Evolutionary conservation across 2,797 vertebrate genomes (phyloP), one percentile per base, ranked within the genome.

Genomic region (Manis javanica): DNA sequence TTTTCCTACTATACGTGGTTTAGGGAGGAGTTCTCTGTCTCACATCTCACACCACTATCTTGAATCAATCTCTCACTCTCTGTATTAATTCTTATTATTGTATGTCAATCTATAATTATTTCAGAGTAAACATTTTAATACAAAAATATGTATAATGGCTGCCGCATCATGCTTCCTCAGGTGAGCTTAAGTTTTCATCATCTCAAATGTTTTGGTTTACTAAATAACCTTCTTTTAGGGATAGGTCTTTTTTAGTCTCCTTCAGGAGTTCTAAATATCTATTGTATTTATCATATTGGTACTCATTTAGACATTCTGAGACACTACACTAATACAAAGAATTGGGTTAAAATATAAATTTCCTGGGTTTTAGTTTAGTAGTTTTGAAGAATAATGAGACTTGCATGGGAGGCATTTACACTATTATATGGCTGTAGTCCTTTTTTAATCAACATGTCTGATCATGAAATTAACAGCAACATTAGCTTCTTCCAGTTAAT

Each of bases 401-500:
- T 87, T 59, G 1, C 23, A 55, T 26, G 37, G 51, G 26, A 39
- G 42, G 12, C 24, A 81, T n/a, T 51, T 61, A 18, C 18, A 63
- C 24, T 78, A 68, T 59, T n/a, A 10, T 19, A 87, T 24, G 2
- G 46, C 49, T 82, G 8, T 75, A 39, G 77, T 68, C n/a, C 46
- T 37, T 51, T 87, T 69, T 14, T 21, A 71, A 59, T 85, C 23
- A 34, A 85, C 29, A 53, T 34, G 42, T 92, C 51, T 86, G 66
- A 92, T 74, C 69, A 95, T 42, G 39, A 87, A 95, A 59, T 82
- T 42, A 82, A 61, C 51, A 88, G 16, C 77, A 83, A 92, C n/a
- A 69, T 42, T 75, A 15, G 31, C 23, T 53, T 75, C 34, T 61
- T 87, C 53, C 61, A 88, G 37, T 82, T 87, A 87, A 92, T 42